These are phyloP conservation scores for Corydoras maculifer DNA, from an alignment of 2,113 vertebrate genomes.

Conservation along the genomic window DNA sequence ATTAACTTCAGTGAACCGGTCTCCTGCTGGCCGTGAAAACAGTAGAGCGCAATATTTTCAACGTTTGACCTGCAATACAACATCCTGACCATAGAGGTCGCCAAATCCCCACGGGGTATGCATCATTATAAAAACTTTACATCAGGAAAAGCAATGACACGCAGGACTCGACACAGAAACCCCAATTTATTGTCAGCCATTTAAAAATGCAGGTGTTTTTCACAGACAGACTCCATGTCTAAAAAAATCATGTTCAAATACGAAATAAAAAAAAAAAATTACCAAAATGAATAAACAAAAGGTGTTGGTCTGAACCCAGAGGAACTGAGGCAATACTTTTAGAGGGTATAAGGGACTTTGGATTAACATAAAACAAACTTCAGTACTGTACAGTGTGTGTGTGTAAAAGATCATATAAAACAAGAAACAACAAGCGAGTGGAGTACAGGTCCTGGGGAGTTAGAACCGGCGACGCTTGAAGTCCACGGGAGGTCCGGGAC, in stretches of 20 bases:
- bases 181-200: conserved; percentile 40
- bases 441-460: conserved; percentile 20
- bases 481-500: conserved; percentile 53
- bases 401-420: background rate
- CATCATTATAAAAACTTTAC: too few species aligned
- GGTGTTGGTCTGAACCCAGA: too few species aligned
- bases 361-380: too few species aligned
- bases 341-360: too few species aligned
- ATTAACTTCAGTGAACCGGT: too few species aligned
- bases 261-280: conserved; percentile 18
- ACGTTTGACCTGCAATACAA: too few species aligned
- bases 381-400: conserved; percentile 36
- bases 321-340: too few species aligned
- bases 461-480: conserved; percentile 70
- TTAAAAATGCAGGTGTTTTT: conserved; percentile 33
- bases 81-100: too few species aligned
- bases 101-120: too few species aligned
- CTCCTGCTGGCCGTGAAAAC: too few species aligned
- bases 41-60: too few species aligned
- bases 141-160: background rate
- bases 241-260: conserved; percentile 7
- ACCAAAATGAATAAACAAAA: background rate
- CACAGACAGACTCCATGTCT: background rate
- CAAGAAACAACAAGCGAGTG: background rate
- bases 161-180: conserved; percentile 29